Base-by-base conservation (phyloP, 2,797 vertebrate genomes). In the Discoglossus pictus region DNA sequence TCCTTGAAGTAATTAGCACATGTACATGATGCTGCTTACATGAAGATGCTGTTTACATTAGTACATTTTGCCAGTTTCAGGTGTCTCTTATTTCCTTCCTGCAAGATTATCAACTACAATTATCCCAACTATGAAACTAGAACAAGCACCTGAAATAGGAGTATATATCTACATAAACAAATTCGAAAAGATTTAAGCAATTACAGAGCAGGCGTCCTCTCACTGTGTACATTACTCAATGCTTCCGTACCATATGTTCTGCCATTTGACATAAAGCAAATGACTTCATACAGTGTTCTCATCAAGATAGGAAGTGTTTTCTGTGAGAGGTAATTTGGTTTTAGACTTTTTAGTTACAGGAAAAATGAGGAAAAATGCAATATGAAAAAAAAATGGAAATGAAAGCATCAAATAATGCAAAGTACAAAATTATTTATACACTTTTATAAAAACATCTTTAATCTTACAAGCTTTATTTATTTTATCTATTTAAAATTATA, bases 231-330 rank as follows among this genome's bases (percentile, higher is more conserved):
- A 34, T 67, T 42, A 67, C 23, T 58, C 17, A 43, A 52, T 59
- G 44, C 24, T 17, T 38, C 51, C 6, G 3, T 5, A 55, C 54
- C 36, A 50, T 67, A 59, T 67, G 54, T 67, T 67, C 16, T 67
- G 54, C 18, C 24, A 42, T 34, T 47, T 31, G 35, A 59, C 54
- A 50, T 24, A 40, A 40, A 67, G 46, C 16, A 50, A 67, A 59
- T 11, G 18, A 24, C 34, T 50, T 67, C 54, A 44, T 27, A 42
- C 64, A 27, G 64, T 50, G 64, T 16, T 34, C 44, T 51, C 54
- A 59, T 67, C 59, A 59, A 38, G 47, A 44, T 38, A 3, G 36
- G 11, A 58, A 66, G 59, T 59, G 54, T 23, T 59, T 67, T 67
- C 8, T 42, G 54, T 34, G 64, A 51, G 24, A 21, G 17, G 25